These are phyloP conservation scores for Latrodectus hesperus DNA, from an alignment of 2,888 invertebrate genomes.

Conservation along the genomic window DNA sequence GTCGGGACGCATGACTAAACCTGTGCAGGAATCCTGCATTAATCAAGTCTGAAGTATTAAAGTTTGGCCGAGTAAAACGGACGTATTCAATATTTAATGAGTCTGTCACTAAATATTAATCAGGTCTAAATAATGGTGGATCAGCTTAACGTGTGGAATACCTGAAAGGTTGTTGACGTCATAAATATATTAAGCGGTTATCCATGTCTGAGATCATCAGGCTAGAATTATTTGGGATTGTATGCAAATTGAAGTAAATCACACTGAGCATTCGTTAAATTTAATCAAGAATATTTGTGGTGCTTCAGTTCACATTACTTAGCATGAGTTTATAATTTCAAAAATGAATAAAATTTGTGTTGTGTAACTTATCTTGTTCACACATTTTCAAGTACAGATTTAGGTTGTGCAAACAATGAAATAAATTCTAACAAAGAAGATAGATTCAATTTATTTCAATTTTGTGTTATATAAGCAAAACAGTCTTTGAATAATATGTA, in stretches of 20 bases:
- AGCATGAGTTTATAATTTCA: too few species aligned
- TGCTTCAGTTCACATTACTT: too few species aligned
- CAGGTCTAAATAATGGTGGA: conserved; percentile 60
- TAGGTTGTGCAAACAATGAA: too few species aligned
- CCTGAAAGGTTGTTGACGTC: conserved; percentile 57
- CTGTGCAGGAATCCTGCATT: conserved; percentile 32
- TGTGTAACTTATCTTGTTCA: neutral
- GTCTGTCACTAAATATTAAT: conserved; percentile 65
- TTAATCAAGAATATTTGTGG: neutral
- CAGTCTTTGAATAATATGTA: too few species aligned
- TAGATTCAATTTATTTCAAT: too few species aligned
- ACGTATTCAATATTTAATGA: conserved; percentile 66
- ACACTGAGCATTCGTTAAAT: conserved; percentile 26
- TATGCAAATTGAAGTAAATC: conserved; percentile 30
- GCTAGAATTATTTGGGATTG: conserved; percentile 9
- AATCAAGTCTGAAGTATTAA: conserved; percentile 60
- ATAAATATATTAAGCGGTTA: conserved; percentile 59
- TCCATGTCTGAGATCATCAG: conserved; percentile 29
- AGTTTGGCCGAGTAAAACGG: conserved; percentile 57
- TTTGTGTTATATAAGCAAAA: too few species aligned
- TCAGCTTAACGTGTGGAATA: conserved; percentile 50
- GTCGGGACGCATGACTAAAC: conserved; percentile 48
- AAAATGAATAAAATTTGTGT: neutral
- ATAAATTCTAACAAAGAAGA: too few species aligned
- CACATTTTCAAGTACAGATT: neutral